phyloP scores from a whole-genome alignment of 2,888 invertebrate genomes.

The Synergus laeviventris region DNA sequence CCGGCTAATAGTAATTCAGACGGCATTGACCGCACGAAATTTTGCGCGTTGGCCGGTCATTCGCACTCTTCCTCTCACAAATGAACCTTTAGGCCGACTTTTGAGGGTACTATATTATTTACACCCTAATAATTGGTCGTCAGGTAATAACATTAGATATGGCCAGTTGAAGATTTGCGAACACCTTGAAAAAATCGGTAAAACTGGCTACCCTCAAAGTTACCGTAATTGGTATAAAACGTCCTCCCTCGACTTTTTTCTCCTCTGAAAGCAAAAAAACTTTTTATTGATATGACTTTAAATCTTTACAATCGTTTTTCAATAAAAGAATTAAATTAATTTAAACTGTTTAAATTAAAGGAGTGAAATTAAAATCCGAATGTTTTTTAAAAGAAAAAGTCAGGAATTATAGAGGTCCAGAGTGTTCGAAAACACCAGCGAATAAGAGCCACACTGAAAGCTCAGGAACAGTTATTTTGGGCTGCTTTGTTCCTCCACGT shows the following conservation, averaged over 20 bases:
- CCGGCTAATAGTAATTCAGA: constrained; percentile 58
- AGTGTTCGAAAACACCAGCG: constrained; percentile 11
- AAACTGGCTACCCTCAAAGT: background rate
- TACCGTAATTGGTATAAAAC: background rate
- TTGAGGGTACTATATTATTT: constrained; percentile 7
- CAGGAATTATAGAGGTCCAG: constrained; percentile 2
- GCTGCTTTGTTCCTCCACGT: constrained; percentile 37
- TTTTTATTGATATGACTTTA: background rate
- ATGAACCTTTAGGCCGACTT: background rate
- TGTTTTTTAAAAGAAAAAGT: constrained; percentile 12
- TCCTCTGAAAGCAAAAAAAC: background rate
- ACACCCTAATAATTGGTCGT: constrained; percentile 26
- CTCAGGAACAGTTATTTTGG: constrained; percentile 31
- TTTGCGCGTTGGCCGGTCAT: constrained; percentile 37
- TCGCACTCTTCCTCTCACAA: constrained; percentile 16
- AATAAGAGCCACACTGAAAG: constrained; percentile 14
- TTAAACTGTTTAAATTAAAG: too few relatives aligned
- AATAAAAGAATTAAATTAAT: background rate
- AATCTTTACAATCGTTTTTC: background rate
- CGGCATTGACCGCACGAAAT: constrained; percentile 61
- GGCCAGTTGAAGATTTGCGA: constrained; percentile 20
- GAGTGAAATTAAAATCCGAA: background rate
- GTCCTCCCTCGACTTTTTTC: background rate
- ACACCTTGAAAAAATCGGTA: constrained; percentile 8
- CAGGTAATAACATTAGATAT: constrained; percentile 26